A percentile compares a stretch with the other conserved stretches of the same genome.
phyloP scores from a whole-genome alignment of 2,888 invertebrate species.

The Drosophila atroscutellata region DNA sequence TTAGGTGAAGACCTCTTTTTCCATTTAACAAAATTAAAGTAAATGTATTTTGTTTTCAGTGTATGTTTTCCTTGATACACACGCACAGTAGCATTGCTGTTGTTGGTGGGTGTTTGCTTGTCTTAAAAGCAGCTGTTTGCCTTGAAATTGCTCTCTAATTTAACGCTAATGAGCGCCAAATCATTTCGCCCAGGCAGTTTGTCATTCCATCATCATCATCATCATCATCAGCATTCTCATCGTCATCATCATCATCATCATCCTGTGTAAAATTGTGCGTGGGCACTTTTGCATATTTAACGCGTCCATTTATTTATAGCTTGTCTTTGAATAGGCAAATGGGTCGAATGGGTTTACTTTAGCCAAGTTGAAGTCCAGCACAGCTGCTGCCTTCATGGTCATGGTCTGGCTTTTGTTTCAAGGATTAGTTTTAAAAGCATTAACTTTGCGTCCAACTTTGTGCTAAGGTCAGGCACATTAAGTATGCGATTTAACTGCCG shows the following conservation, averaged over 20 bases:
- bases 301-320: conserved; percentile 56
- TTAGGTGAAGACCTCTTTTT: background rate
- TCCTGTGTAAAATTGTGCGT: conserved; percentile 32
- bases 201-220: conserved; percentile 41
- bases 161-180: conserved; percentile 76
- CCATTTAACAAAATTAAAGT: background rate
- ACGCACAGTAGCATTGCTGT: conserved; percentile 13
- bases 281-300: conserved; percentile 53
- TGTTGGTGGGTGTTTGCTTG: conserved; percentile 24
- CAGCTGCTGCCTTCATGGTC: conserved; percentile 31
- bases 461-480: conserved; percentile 50
- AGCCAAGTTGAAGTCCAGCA: conserved; percentile 30
- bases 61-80: conserved; percentile 26
- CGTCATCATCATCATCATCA: background rate
- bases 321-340: conserved; percentile 1
- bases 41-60: background rate
- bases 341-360: conserved; percentile 2
- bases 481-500: conserved; percentile 38
- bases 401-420: conserved; percentile 51
- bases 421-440: conserved; percentile 56
- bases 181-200: conserved; percentile 57
- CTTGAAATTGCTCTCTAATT: conserved; percentile 73
- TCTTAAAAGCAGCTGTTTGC: conserved; percentile 43
- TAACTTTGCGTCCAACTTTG: conserved; percentile 50
- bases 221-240: conserved; percentile 3